phyloP scores from a whole-genome alignment of 2,113 vertebrate genomes.

The Candoia aspera region DNA sequence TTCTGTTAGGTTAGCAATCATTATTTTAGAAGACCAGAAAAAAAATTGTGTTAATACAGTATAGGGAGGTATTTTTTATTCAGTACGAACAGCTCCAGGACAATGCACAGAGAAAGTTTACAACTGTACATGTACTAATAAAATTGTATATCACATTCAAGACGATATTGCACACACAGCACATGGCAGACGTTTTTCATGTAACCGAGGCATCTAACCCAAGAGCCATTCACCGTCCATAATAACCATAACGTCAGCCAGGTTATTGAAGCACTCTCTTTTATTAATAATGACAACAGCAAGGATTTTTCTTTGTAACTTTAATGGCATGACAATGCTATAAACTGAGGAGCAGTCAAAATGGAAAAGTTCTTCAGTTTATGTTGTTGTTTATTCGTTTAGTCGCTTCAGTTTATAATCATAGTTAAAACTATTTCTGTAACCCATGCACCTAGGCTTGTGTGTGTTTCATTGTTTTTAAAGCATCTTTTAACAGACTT shows the following conservation, averaged over 20 bases:
- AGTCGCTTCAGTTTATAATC: background rate
- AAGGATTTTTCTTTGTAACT: background rate
- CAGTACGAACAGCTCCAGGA: background rate
- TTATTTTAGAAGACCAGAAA: background rate
- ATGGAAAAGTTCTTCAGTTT: background rate
- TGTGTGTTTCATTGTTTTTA: background rate
- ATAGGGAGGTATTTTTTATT: background rate
- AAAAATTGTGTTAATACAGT: background rate
- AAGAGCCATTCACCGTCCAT: background rate
- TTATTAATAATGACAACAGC: constrained; percentile 15
- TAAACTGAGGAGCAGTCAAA: background rate
- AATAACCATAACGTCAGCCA: background rate
- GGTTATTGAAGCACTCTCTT: background rate
- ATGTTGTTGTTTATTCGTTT: too few relatives aligned
- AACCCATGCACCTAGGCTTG: background rate
- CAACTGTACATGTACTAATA: background rate
- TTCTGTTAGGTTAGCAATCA: background rate
- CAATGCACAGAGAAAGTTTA: background rate
- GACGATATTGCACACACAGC: background rate
- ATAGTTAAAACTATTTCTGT: background rate
- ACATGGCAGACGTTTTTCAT: background rate
- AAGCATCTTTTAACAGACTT: background rate
- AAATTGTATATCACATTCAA: background rate
- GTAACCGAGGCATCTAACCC: background rate
- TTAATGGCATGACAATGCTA: background rate